Evolutionary conservation across 2,888 invertebrate species (phyloP), one percentile per base, ranked within the genome.

Genomic region (Kryphioiulus occultus): DNA sequence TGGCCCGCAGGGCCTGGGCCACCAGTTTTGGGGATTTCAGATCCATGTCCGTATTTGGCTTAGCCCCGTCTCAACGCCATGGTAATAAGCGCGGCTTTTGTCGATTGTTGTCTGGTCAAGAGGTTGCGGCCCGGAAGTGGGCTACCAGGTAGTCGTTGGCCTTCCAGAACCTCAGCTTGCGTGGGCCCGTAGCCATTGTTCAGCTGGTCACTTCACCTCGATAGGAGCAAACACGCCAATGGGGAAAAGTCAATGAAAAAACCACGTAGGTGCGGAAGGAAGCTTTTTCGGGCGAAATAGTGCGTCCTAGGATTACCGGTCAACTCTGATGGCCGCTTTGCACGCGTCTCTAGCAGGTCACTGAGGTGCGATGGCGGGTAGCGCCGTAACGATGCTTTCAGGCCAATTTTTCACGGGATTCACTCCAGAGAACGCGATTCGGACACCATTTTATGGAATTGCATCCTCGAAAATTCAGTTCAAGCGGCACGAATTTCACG

Each of bases 11-110:
- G 15, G 87, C 87, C 68, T 78, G 88, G 44, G 88, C 88, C 17
- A 88, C 88, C 30, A 88, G 42, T 88, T 86, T 86, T 0, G 88
- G 88, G 10, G 88, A 88, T 44, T 86, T 42, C 9, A 88, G 86
- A 86, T 88, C 88, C 88, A 88, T 86, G 53, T 59, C 53, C 53
- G 53, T 59, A n/a, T 59, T 59, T 59, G 53, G n/a, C 5, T 2
- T 59, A 59, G n/a, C n/a, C 3, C 53, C 47, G 12, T 47, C 47
- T 15, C 15, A 17, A 19, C 19, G n/a, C 53, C 53, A 53, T 19
- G 17, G 53, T 17, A 59, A 2, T 17, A 12, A 47, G 47, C 9
- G 15, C 17, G 47, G 19, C 47, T 47, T 15, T 42, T 17, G 47
- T 47, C 19, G n/a, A 59, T n/a, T n/a, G 53, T 59, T 59, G 53